Base-by-base conservation (phyloP, 1,140 invertebrate genomes). In the Bombus sylvicola region DNA sequence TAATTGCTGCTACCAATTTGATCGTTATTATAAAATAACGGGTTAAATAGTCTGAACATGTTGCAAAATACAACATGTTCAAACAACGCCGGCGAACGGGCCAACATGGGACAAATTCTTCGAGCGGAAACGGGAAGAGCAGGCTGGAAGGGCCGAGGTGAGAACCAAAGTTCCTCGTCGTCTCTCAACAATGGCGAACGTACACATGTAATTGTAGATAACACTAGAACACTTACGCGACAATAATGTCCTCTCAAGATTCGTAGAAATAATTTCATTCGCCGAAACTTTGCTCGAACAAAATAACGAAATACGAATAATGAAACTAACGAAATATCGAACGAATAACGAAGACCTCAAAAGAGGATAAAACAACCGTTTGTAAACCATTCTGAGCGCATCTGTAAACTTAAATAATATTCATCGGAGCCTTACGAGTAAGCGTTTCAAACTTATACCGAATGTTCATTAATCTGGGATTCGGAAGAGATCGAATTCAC, bases 391-490 rank as follows among this genome's bases (percentile, higher is more conserved):
- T 18, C 15, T 47, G 47, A 15, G 5, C 18, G 18, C 34, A n/a
- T 76, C 22, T 9, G 43, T 31, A 15, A 3, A 22, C 3, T 78
- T 3, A 13, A 47, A 43, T 47, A 66, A 64, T 10, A 64, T 74
- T 74, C 72, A 28, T 74, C 47, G 18, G 12, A 76, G 2, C 12
- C 5, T 15, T 13, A 39, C 28, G 62, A 22, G 9, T 28, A 18
- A 31, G 4, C 64, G 66, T 47, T 15, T 28, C 25, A 22, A 39
- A 31, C 75, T 53, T 8, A 18, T 0, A 1, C 10, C 28, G 75
- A 72, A 71, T 47, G 66, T 53, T 79, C 39, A 25, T 84, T 79
- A 72, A 79, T 71, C 34, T 53, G 9, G 18, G 53, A 78, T 79
- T 71, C 12, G 78, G 79, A 79, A 34, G 34, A 41, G 74, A 84